Evolutionary conservation across 2,888 invertebrate genomes (phyloP).

Genomic region (Zele albiditarsus): DNA sequence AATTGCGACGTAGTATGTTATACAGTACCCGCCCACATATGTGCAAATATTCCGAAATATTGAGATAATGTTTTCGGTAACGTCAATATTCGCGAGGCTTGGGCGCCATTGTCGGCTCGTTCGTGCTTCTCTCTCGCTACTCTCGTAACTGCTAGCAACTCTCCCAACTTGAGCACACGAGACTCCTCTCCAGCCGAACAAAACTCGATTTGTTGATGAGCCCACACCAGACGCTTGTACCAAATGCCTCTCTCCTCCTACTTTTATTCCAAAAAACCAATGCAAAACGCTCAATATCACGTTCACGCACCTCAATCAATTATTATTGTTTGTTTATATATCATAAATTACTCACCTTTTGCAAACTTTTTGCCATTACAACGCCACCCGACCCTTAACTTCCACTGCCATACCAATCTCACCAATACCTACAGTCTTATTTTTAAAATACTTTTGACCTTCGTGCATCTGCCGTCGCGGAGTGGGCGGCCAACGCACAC

Average conservation of each 20-base stretch:
- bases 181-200: slow-evolving; percentile 41
- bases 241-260: slow-evolving; percentile 48
- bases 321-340: slow-evolving; percentile 49
- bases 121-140: slow-evolving; percentile 55
- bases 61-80: slow-evolving; percentile 66
- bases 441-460: slow-evolving; percentile 73
- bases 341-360: slow-evolving; percentile 79
- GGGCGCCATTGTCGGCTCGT: slow-evolving; percentile 69
- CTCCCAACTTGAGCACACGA: slow-evolving; percentile 48
- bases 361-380: slow-evolving; percentile 86
- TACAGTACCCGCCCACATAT: slow-evolving; percentile 38
- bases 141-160: too few species aligned
- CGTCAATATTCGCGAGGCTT: slow-evolving; percentile 68
- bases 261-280: slow-evolving; percentile 54
- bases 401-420: slow-evolving; percentile 79
- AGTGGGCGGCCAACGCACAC: slow-evolving; percentile 37
- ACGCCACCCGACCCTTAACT: slow-evolving; percentile 86
- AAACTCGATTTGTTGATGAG: slow-evolving; percentile 55
- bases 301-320: slow-evolving; percentile 13
- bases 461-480: slow-evolving; percentile 70
- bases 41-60: slow-evolving; percentile 31
- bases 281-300: slow-evolving; percentile 48
- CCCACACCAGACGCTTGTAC: slow-evolving; percentile 49
- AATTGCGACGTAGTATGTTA: slow-evolving; percentile 64
- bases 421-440: slow-evolving; percentile 69